Conservation (phyloP, 2,888 invertebrate genomes). For the Pyrrhosoma nymphula region DNA sequence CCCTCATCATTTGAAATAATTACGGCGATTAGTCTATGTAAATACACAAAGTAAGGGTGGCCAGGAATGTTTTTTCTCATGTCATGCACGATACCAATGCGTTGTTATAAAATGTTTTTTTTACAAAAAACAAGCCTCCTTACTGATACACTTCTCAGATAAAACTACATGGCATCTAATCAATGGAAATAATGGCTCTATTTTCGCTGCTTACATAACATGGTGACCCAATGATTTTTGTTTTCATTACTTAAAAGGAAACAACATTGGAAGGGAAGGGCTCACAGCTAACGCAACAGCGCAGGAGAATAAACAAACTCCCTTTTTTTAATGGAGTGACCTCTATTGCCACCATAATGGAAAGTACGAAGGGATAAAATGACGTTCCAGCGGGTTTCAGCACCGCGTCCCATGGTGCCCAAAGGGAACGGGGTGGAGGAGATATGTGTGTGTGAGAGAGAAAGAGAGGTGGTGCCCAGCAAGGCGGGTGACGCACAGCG, state of each 20-base stretch:
- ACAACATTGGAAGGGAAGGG: neutral
- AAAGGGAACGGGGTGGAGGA: neutral
- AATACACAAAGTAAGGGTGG: too few relatives aligned
- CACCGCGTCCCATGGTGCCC: neutral
- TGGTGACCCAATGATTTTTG: neutral
- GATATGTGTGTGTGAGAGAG: too few relatives aligned
- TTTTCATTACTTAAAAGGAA: neutral
- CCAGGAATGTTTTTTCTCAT: too few relatives aligned
- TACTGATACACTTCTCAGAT: neutral
- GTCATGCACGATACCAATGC: too few relatives aligned
- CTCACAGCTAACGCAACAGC: neutral
- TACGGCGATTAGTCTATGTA: too few relatives aligned
- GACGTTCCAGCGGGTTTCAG: constrained; percentile 40
- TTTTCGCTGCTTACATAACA: neutral
- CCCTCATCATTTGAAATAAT: too few relatives aligned
- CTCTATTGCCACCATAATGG: constrained; percentile 12
- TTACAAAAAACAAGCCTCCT: too few relatives aligned
- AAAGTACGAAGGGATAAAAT: constrained; percentile 45
- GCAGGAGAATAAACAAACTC: constrained; percentile 25
- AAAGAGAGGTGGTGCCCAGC: neutral
- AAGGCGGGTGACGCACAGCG: constrained; percentile 17
- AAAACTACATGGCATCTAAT: neutral
- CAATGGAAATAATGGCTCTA: neutral
- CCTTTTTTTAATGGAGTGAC: neutral
- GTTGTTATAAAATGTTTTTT: too few relatives aligned